These are phyloP conservation scores for Archips crataeganus DNA, from an alignment of 2,888 invertebrate species.

Conservation along the genomic window DNA sequence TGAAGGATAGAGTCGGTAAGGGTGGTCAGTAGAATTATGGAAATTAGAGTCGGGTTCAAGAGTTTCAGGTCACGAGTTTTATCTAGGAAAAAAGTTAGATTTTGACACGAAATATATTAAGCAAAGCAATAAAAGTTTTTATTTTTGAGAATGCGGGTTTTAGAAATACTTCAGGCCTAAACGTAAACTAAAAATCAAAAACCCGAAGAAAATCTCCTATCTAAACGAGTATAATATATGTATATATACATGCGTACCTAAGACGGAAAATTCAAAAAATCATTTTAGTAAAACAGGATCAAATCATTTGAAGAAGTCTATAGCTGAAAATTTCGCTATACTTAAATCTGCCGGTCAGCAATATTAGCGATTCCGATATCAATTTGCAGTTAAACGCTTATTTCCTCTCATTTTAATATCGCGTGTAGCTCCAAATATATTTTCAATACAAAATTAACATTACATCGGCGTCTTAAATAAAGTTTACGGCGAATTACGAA, in stretches of 20 bases:
- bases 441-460: constrained; percentile 49
- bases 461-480: constrained; percentile 53
- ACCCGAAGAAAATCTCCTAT: no score
- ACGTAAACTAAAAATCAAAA: no score
- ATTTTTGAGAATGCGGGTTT: no score
- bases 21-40: neutral
- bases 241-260: no score
- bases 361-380: constrained; percentile 34
- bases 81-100: no score
- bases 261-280: no score
- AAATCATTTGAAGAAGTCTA: neutral
- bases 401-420: constrained; percentile 57
- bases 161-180: no score
- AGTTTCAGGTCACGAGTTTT: no score
- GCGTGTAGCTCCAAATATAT: constrained; percentile 48
- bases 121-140: no score
- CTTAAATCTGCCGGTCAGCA: neutral
- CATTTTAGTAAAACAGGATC: no score
- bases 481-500: constrained; percentile 62
- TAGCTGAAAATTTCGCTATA: neutral
- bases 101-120: no score
- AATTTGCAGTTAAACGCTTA: constrained; percentile 51
- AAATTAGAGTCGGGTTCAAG: neutral
- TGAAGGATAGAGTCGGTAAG: neutral
- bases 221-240: no score